Base-by-base conservation (phyloP, 2,113 vertebrate species). In the Natator depressus region DNA sequence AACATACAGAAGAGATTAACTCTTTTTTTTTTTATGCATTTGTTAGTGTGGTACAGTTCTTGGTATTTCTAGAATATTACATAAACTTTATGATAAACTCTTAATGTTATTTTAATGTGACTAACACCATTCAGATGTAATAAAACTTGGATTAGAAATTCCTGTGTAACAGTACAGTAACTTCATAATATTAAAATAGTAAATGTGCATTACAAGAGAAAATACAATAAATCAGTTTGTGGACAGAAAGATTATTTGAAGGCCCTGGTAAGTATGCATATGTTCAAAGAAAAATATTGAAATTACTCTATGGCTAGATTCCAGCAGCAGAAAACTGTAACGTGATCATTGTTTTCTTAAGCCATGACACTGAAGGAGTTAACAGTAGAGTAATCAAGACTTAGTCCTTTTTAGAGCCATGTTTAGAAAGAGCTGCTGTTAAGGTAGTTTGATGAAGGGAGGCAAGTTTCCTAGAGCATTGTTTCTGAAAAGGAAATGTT, bases 401-500 rank as follows among this genome's bases (percentile, higher is more conserved):
- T 46, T 93, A 17, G 78, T 79, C 92, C 35, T 0, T 31, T 29
- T 93, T 82, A 91, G 35, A 83, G 90, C 76, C 85, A 50, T 88
- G 62, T 94, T 96, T 95, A 89, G 85, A 95, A 93, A 88, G 89
- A 5, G 17, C 1, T 95, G 46, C 35, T 96, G 38, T 82, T 90
- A 81, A 1, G 0, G 14, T 90, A 47, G 14, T 35, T 29, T 83
- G n/a, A 72, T n/a, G 31, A 59, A 49, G 0, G 0, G 50, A 82
- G 57, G 27, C 1, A 0, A 82, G 46, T 80, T 96, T 94, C 95
- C 94, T 90, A 53, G 51, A 89, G 14, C 55, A 53, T 97, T 95
- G 55, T 82, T 89, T 96, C 89, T 93, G 80, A 54, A 82, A 94
- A 96, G 93, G 83, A 94, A 91, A 88, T 80, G 51, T 93, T 94